Percentiles rank a stretch among this genome's conserved stretches.
Conservation (phyloP, 2,888 invertebrate species). For the Gastracanthus pulcherrimus region DNA sequence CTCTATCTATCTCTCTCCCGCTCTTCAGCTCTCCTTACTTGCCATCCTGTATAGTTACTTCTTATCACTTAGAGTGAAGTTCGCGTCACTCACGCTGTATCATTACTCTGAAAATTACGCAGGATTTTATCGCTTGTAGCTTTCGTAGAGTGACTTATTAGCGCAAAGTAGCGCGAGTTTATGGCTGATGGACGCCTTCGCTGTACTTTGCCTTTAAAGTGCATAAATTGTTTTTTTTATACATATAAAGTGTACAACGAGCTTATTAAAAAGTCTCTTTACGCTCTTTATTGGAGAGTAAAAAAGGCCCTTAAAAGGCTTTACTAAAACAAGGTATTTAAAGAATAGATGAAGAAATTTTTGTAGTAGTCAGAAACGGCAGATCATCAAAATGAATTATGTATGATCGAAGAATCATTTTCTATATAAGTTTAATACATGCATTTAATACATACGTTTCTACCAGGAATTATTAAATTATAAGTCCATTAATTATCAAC, state of each 20-base stretch:
- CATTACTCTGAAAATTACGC: slow-evolving; percentile 44
- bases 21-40: not conserved
- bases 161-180: not conserved
- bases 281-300: too few relatives aligned
- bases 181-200: not conserved
- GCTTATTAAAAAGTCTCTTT: not conserved
- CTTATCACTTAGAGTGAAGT: slow-evolving; percentile 7
- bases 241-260: not conserved
- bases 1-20: not conserved
- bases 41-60: not conserved
- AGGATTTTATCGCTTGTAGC: slow-evolving; percentile 45
- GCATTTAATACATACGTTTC: too few relatives aligned
- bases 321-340: too few relatives aligned
- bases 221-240: not conserved
- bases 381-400: too few relatives aligned
- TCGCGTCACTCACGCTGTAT: slow-evolving; percentile 23
- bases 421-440: too few relatives aligned
- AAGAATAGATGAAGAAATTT: too few relatives aligned
- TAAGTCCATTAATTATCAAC: too few relatives aligned
- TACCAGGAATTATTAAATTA: too few relatives aligned
- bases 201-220: not conserved
- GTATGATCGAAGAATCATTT: too few relatives aligned
- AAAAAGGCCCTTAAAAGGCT: too few relatives aligned
- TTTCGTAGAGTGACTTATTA: not conserved
- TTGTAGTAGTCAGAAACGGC: too few relatives aligned